phyloP scores from a whole-genome alignment of 2,888 invertebrate genomes.

The Pristionchus entomophagus region DNA sequence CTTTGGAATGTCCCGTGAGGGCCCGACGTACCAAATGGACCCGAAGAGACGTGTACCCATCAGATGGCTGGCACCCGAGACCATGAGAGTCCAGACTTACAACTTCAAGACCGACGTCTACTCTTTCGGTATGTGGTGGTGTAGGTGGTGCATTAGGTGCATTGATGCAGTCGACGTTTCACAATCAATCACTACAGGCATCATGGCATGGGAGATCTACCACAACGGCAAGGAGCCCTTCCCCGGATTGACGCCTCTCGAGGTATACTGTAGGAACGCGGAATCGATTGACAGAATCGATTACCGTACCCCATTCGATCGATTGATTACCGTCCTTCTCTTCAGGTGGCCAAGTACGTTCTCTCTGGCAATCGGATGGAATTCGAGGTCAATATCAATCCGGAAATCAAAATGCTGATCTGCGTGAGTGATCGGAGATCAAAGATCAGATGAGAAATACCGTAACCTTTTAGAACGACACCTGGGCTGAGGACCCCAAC shows the following conservation, averaged over 20 bases:
- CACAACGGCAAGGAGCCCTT: conserved; percentile 46
- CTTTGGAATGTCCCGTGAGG: conserved; percentile 55
- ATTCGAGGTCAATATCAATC: neutral
- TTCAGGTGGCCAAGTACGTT: neutral
- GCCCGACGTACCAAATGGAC: conserved; percentile 54
- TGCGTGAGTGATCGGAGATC: conserved; percentile 5
- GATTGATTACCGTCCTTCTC: neutral
- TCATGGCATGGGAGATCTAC: conserved; percentile 46
- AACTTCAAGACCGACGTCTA: conserved; percentile 36
- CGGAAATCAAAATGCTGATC: conserved; percentile 6
- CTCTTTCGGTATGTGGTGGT: conserved; percentile 32
- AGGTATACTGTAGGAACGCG: neutral
- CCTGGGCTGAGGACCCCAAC: neutral
- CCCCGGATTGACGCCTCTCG: conserved; percentile 10
- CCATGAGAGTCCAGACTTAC: conserved; percentile 22
- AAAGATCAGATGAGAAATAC: conserved; percentile 35
- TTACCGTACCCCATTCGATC: neutral
- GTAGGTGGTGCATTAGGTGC: neutral
- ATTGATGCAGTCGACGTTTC: neutral
- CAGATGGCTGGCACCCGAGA: conserved; percentile 48
- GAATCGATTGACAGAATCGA: conserved; percentile 2
- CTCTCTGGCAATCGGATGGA: conserved; percentile 26
- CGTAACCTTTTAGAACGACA: neutral
- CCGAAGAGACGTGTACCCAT: conserved; percentile 50
- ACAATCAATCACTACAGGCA: neutral